Evolutionary conservation across 1,140 invertebrate genomes (phyloP).

Genomic region (Metopolophium dirhodum): DNA sequence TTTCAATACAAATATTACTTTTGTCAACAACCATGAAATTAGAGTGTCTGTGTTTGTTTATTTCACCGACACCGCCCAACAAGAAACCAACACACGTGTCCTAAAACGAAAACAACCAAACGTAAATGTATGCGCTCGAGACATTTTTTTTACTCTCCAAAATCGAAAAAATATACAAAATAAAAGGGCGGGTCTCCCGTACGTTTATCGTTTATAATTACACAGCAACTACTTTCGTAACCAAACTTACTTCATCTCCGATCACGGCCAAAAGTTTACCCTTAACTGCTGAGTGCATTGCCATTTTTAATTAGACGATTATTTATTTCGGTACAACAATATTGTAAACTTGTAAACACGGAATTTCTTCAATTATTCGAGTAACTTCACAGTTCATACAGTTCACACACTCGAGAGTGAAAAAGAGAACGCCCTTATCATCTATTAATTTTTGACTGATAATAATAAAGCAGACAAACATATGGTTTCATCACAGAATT

Average conservation of each 20-base stretch:
- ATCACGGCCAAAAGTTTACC: conserved; percentile 98
- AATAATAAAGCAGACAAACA: not conserved
- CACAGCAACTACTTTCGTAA: too few relatives aligned
- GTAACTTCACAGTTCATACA: not conserved
- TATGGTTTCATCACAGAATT: not conserved
- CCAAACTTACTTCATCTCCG: conserved; percentile 87
- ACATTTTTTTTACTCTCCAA: too few relatives aligned
- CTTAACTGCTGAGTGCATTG: conserved; percentile 84
- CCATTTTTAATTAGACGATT: conserved; percentile 66
- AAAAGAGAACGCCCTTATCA: conserved; percentile 20
- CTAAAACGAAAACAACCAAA: conserved; percentile 66
- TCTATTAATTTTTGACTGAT: not conserved
- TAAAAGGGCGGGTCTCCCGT: conserved; percentile 45
- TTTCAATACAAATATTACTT: conserved; percentile 72
- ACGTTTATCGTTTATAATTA: not conserved
- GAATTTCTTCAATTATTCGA: not conserved
- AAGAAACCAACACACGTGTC: conserved; percentile 99
- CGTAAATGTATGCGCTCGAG: not conserved
- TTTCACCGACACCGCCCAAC: conserved; percentile 96
- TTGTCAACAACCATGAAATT: conserved; percentile 99
- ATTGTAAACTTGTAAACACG: not conserved
- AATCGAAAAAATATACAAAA: not conserved
- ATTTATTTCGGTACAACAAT: not conserved
- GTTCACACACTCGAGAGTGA: not conserved
- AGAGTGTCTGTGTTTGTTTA: conserved; percentile 96